A percentile compares a stretch with the other conserved stretches of the same genome.
These are phyloP conservation scores for Anthoptus insignis DNA, from an alignment of 2,888 invertebrate genomes.

Conservation along the genomic window DNA sequence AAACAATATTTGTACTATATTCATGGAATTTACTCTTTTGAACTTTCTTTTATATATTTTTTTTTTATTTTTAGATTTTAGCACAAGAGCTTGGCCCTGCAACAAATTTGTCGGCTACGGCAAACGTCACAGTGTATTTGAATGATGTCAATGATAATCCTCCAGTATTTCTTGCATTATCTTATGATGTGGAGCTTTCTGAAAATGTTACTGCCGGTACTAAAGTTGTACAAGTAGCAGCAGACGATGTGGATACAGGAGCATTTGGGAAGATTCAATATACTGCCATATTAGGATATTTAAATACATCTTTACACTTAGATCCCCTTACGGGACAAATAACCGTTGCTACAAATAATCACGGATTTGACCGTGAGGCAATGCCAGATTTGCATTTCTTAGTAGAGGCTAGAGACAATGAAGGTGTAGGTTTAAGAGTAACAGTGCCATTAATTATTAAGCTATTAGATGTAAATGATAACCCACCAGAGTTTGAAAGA, in stretches of 20 bases:
- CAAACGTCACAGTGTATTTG: conserved; percentile 93
- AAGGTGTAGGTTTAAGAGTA: conserved; percentile 92
- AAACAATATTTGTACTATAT: too few species aligned
- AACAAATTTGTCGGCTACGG: conserved; percentile 91
- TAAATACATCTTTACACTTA: conserved; percentile 92
- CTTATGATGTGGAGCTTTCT: conserved; percentile 92
- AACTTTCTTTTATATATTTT: too few species aligned
- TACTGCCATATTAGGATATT: conserved; percentile 91
- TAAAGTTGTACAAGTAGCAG: conserved; percentile 91
- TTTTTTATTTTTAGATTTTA: conserved; percentile 86
- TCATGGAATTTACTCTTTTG: too few species aligned
- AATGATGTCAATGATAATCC: conserved; percentile 96
- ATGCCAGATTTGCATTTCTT: conserved; percentile 92
- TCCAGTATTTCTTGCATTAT: conserved; percentile 91
- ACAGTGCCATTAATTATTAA: conserved; percentile 91
- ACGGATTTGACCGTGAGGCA: conserved; percentile 94
- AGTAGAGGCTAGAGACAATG: conserved; percentile 96
- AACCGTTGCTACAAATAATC: conserved; percentile 91
- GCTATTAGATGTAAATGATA: conserved; percentile 94
- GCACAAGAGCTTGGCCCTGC: conserved; percentile 94
- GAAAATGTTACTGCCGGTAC: conserved; percentile 94
- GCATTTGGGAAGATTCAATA: conserved; percentile 93
- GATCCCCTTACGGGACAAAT: conserved; percentile 93
- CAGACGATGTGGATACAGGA: conserved; percentile 94
- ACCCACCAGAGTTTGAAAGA: conserved; percentile 94